Evolutionary conservation across 2,113 vertebrate genomes (phyloP).

Genomic region (Mirounga angustirostris): DNA sequence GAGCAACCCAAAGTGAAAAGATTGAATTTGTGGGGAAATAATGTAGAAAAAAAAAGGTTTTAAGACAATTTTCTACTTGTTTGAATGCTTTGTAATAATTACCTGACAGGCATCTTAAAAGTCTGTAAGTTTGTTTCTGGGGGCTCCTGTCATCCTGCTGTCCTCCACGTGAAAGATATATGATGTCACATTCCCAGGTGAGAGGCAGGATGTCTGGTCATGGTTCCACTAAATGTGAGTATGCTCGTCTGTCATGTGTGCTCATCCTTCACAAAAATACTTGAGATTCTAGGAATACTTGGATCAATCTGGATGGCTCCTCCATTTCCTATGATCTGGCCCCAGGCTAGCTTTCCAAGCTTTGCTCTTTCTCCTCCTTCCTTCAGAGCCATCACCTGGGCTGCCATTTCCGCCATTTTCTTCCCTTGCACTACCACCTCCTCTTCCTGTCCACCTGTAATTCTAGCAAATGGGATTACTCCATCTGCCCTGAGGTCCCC

Average conservation of each 20-base stretch:
- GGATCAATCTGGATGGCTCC: background rate
- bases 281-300: conserved; percentile 37
- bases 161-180: background rate
- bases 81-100: background rate
- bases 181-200: background rate
- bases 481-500: background rate
- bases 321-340: background rate
- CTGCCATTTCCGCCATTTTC: background rate
- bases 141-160: background rate
- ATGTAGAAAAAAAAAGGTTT: background rate
- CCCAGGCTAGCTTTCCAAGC: background rate
- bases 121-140: background rate
- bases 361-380: background rate
- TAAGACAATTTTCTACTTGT: background rate
- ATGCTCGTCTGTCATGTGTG: background rate
- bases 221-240: background rate
- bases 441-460: background rate
- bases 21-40: background rate
- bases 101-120: background rate
- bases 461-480: background rate
- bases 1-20: background rate
- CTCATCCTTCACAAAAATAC: background rate
- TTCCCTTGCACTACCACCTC: background rate
- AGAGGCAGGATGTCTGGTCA: background rate
- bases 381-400: background rate